Percentiles rank a stretch among this genome's conserved stretches.
Conservation (phyloP, 2,113 vertebrate species). For the Dascyllus trimaculatus region DNA sequence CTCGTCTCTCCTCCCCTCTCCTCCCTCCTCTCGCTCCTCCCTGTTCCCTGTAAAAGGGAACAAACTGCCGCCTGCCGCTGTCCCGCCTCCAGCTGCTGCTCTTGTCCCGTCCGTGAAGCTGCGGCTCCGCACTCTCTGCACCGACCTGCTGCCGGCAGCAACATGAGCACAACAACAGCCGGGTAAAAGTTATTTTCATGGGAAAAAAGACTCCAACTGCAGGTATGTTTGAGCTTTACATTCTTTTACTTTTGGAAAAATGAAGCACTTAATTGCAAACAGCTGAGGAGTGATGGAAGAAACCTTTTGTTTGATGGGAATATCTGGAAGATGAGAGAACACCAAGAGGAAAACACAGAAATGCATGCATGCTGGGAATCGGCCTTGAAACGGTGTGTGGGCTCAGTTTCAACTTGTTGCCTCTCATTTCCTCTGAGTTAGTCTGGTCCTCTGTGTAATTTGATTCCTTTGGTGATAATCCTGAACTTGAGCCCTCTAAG, state of each 20-base stretch:
- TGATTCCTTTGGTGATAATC: slow-evolving; percentile 47
- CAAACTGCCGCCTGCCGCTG: slow-evolving; percentile 26
- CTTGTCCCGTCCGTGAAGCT: slow-evolving; percentile 58
- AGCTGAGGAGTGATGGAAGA: not conserved
- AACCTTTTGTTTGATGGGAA: not conserved
- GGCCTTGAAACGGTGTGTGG: not conserved
- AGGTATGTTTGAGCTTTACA: slow-evolving; percentile 58
- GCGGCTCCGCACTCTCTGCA: slow-evolving; percentile 38
- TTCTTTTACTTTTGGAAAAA: not conserved
- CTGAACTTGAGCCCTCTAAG: slow-evolving; percentile 34
- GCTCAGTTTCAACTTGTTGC: slow-evolving; percentile 69
- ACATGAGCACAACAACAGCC: slow-evolving; percentile 30
- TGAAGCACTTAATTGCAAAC: not conserved
- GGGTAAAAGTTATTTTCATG: slow-evolving; percentile 77
- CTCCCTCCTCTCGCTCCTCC: slow-evolving; percentile 55
- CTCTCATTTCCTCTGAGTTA: slow-evolving; percentile 48
- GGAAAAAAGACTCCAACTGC: slow-evolving; percentile 64
- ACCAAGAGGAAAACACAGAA: not conserved
- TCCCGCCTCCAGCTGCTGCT: slow-evolving; percentile 61
- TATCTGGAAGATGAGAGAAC: not conserved
- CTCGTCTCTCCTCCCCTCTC: not conserved
- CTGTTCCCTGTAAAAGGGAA: slow-evolving; percentile 61
- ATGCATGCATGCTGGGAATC: not conserved
- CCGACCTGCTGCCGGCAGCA: slow-evolving; percentile 7
- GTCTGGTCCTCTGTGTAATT: slow-evolving; percentile 42